Percentiles rank a stretch among this genome's conserved stretches.
phyloP scores from a whole-genome alignment of 2,888 invertebrate species.

The Rhimphoctona megacephalus region DNA sequence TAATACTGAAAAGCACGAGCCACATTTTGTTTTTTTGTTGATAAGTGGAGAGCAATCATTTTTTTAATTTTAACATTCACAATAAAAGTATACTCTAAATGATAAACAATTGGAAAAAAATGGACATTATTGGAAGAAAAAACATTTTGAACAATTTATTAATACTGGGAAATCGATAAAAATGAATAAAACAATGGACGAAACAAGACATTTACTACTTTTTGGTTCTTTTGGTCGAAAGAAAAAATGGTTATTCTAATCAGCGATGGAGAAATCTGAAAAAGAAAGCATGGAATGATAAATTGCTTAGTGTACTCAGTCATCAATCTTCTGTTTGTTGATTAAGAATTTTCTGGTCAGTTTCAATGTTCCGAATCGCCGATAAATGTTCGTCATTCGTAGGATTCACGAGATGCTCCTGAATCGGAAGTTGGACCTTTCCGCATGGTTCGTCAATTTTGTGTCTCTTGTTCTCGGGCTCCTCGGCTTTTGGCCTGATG shows the following conservation, averaged over 20 bases:
- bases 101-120: not conserved
- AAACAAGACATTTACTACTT: not conserved
- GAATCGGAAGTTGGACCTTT: constrained; percentile 4
- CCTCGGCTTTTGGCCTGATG: not conserved
- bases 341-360: not conserved
- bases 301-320: not conserved
- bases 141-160: not conserved
- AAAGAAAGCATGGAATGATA: not conserved
- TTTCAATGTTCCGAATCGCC: not conserved
- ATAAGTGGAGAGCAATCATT: not conserved
- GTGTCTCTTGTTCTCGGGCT: constrained; percentile 24
- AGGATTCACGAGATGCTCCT: not conserved
- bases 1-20: not conserved
- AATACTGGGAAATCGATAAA: not conserved
- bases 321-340: not conserved
- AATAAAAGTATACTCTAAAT: not conserved
- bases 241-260: not conserved
- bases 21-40: not conserved
- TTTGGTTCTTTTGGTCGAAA: not conserved
- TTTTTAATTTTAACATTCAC: not conserved
- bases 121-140: not conserved
- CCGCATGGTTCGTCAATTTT: constrained; percentile 1
- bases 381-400: not conserved
- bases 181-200: not conserved
- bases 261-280: not conserved